A percentile compares a stretch with the other conserved stretches of the same genome.
Conservation (phyloP, 2,797 vertebrate genomes). For the Crax fasciolata region DNA sequence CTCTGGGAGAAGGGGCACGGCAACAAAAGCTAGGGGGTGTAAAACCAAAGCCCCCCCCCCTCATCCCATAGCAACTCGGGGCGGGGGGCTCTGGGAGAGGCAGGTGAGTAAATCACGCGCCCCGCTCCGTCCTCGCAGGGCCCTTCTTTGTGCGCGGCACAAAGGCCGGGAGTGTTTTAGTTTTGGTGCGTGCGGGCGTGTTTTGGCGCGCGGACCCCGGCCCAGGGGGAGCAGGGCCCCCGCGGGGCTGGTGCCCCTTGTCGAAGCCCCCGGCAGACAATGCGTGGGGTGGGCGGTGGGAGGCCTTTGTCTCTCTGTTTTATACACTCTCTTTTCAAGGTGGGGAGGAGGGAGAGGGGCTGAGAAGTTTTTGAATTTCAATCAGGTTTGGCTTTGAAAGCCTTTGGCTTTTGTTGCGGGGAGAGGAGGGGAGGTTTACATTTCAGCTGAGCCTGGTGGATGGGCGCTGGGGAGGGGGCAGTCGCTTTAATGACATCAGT, state of each 20-base stretch:
- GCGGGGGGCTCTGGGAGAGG: conserved; percentile 48
- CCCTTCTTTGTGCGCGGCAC: conserved; percentile 63
- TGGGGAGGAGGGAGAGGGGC: conserved; percentile 81
- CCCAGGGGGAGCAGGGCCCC: conserved; percentile 64
- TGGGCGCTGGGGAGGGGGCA: conserved; percentile 56
- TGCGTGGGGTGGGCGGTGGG: conserved; percentile 79
- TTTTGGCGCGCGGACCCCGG: conserved; percentile 26
- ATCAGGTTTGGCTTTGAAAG: conserved; percentile 87
- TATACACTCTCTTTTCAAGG: conserved; percentile 82
- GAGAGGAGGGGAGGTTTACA: conserved; percentile 80
- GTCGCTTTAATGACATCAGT: conserved; percentile 63
- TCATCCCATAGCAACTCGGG: conserved; percentile 13
- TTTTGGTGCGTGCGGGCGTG: conserved; percentile 63
- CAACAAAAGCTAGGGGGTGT: conserved; percentile 39
- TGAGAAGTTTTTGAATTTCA: conserved; percentile 88
- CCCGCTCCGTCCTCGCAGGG: conserved; percentile 47
- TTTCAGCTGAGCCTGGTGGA: conserved; percentile 77
- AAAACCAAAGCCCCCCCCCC: conserved; percentile 35
- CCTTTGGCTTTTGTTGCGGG: conserved; percentile 82
- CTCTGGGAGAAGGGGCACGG: not conserved
- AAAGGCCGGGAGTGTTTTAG: conserved; percentile 65
- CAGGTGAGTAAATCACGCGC: conserved; percentile 78
- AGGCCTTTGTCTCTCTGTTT: conserved; percentile 83
- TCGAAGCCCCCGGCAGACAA: conserved; percentile 79
- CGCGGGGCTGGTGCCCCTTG: conserved; percentile 74